phyloP scores from a whole-genome alignment of 1,140 invertebrate genomes.

The Neotoxoptera formosana region DNA sequence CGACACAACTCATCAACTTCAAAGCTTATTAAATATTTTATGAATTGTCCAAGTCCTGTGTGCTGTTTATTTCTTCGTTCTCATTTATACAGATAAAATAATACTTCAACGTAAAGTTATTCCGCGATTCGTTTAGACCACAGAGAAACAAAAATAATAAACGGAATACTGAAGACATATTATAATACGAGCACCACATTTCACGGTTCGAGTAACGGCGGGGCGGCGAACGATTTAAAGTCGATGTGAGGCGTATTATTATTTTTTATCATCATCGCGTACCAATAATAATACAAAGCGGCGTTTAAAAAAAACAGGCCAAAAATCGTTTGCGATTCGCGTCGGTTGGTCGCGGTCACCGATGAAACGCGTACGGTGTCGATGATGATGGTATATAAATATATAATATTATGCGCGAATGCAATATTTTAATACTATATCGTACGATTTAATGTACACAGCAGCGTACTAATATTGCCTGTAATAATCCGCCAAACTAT shows the following conservation, averaged over 20 bases:
- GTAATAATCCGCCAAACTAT: not conserved
- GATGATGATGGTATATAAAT: not conserved
- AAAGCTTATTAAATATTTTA: not conserved
- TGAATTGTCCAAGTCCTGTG: not conserved
- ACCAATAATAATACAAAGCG: not conserved
- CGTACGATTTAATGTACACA: not conserved
- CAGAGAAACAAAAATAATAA: not conserved
- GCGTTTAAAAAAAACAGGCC: slow-evolving; percentile 1
- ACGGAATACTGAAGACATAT: not conserved
- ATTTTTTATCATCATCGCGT: not conserved
- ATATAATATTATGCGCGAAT: not conserved
- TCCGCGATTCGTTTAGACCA: not conserved
- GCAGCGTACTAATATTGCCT: not conserved
- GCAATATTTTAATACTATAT: not conserved
- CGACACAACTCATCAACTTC: not conserved
- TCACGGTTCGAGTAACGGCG: not conserved
- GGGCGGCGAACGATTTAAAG: not conserved
- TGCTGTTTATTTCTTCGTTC: not conserved
- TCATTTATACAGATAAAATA: too few relatives aligned
- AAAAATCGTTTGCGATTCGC: slow-evolving; percentile 15
- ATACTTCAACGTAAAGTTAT: not conserved
- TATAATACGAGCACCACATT: not conserved
- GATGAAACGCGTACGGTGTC: not conserved
- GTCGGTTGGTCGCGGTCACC: not conserved
- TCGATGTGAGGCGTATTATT: not conserved